A percentile compares a stretch with the other conserved stretches of the same genome.
These are phyloP conservation scores for Numenius phaeopus DNA, from an alignment of 2,797 vertebrate genomes.

Conservation along the genomic window DNA sequence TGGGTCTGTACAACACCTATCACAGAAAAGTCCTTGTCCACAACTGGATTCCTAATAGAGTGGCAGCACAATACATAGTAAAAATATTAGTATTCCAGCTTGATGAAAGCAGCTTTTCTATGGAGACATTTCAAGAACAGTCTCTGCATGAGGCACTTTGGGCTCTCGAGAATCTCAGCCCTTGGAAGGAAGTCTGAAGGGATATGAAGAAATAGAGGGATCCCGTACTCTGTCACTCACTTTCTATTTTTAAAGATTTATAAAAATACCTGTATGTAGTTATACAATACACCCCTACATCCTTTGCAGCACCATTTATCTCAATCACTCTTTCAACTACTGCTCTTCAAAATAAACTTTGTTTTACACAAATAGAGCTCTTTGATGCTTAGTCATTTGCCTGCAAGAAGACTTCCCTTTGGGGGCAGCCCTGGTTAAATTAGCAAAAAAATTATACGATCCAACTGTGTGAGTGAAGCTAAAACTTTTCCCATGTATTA, in stretches of 20 bases:
- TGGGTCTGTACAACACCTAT: constrained; percentile 21
- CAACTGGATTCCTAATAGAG: not conserved
- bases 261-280: not conserved
- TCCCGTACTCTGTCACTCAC: not conserved
- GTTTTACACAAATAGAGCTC: not conserved
- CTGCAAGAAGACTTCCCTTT: constrained; percentile 14
- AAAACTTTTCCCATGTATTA: constrained; percentile 35
- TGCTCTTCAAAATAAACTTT: not conserved
- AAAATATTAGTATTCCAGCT: not conserved
- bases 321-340: not conserved
- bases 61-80: not conserved
- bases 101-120: not conserved
- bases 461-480: not conserved
- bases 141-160: not conserved
- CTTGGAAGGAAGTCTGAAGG: not conserved
- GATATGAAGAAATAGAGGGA: not conserved
- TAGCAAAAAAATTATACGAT: not conserved
- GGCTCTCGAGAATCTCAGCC: not conserved
- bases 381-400: not conserved
- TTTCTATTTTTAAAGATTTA: not conserved
- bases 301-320: not conserved
- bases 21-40: not conserved
- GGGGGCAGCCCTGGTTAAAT: constrained; percentile 9
- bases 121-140: not conserved
- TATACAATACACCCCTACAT: not conserved